A percentile compares a stretch with the other conserved stretches of the same genome.
Conservation (phyloP, 1,140 invertebrate species). For the Oedothorax gibbosus region DNA sequence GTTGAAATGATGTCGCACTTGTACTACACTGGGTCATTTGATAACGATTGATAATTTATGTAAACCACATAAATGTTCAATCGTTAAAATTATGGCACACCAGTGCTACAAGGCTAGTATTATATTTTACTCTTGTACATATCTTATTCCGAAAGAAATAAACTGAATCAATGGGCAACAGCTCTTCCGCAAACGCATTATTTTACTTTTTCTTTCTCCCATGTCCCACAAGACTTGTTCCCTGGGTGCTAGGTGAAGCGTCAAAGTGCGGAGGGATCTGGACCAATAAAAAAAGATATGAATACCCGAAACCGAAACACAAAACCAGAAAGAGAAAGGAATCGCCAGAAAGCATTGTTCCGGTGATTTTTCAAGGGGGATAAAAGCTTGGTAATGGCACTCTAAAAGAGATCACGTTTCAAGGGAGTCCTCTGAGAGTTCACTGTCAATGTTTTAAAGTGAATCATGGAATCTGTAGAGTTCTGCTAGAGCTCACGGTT, state of each 20-base stretch:
- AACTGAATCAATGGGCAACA: too few species aligned
- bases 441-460: constrained; percentile 45
- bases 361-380: constrained; percentile 42
- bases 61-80: too few species aligned
- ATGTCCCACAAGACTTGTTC: background rate
- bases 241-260: constrained; percentile 29
- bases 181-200: too few species aligned
- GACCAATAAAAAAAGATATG: constrained; percentile 48
- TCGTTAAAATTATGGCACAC: too few species aligned
- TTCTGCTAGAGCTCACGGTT: background rate
- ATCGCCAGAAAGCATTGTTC: constrained; percentile 43
- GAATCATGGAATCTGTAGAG: background rate
- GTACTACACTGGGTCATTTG: too few species aligned
- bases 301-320: too few species aligned
- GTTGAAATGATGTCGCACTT: too few species aligned
- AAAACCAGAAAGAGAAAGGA: constrained; percentile 20
- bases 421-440: constrained; percentile 12
- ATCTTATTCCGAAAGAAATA: too few species aligned
- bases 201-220: too few species aligned
- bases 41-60: too few species aligned
- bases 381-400: constrained; percentile 31
- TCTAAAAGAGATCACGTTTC: background rate
- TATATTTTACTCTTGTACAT: too few species aligned
- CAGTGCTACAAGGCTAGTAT: too few species aligned
- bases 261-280: constrained; percentile 42